Evolutionary conservation across 2,888 invertebrate genomes (phyloP), one percentile per base, ranked within the genome.

Genomic region (Mantis religiosa): DNA sequence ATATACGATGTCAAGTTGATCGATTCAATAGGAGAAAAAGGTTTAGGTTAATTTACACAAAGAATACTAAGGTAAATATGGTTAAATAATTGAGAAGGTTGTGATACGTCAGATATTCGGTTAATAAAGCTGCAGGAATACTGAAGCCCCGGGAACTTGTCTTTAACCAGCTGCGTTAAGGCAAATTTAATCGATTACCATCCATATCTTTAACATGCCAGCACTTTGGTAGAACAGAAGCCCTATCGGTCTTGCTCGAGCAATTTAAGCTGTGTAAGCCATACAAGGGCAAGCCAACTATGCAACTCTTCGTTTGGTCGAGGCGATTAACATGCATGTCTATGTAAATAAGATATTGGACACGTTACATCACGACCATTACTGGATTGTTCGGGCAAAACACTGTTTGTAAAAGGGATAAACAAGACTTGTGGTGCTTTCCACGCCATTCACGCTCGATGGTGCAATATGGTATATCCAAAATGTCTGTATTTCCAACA

Each of bases 321-420:
- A 71, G 82, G 20, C n/a, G 47, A 28, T 84, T 88, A 85, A 47
- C 83, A 71, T 82, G 71, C 88, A 90, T 34, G 83, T 87, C 83
- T 88, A 82, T 82, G 83, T 83, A 83, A n/a, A 83, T 27, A 88
- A 88, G 34, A 83, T 82, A 27, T 27, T 47, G 83, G 28, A 85
- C 87, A 27, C 34, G 28, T 85, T 85, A 85, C 85, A 47, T 85
- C 85, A 85, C 41, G 30, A 7, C 84, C 84, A 84, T 71, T 71
- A 71, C 54, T 71, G 54, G 54, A 71, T 71, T 71, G 54, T 71
- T 71, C 25, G 20, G 20, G 54, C 54, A 71, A 71, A 71, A 71
- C 25, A 71, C 54, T 71, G 54, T 71, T 71, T 71, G 54, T 71
- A 71, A 71, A 71, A 71, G 54, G 54, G 54, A 71, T 71, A 71